Conservation (phyloP, 1,140 invertebrate species). For the Drosophila tani region DNA sequence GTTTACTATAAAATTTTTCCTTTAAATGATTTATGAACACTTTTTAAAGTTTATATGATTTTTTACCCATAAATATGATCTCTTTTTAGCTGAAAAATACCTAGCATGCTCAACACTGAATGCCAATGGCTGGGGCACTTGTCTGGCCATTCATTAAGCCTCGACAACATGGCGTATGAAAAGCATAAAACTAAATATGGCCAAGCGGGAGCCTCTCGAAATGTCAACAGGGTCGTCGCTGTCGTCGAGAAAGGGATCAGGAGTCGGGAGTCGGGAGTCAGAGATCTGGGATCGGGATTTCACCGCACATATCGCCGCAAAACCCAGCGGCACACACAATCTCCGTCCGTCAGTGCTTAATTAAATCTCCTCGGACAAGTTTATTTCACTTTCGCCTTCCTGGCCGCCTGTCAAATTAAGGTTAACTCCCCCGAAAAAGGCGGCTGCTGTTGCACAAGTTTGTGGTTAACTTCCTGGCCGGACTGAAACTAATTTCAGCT, state of each 20-base stretch:
- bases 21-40: too few species aligned
- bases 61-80: not conserved
- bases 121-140: slow-evolving; percentile 29
- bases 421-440: slow-evolving; percentile 25
- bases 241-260: slow-evolving; percentile 27
- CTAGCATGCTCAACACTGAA: not conserved
- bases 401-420: slow-evolving; percentile 66
- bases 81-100: not conserved
- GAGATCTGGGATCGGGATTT: slow-evolving; percentile 23
- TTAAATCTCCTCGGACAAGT: slow-evolving; percentile 65
- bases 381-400: slow-evolving; percentile 52
- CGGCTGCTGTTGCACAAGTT: slow-evolving; percentile 42
- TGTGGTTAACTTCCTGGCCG: slow-evolving; percentile 15
- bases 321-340: slow-evolving; percentile 28
- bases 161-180: slow-evolving; percentile 27
- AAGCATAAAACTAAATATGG: slow-evolving; percentile 59
- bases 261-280: not conserved
- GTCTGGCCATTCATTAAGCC: slow-evolving; percentile 64
- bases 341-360: slow-evolving; percentile 61
- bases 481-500: slow-evolving; percentile 58
- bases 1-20: too few species aligned
- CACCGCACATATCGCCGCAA: slow-evolving; percentile 19
- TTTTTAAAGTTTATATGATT: not conserved
- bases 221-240: slow-evolving; percentile 55
- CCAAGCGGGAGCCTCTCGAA: slow-evolving; percentile 29